phyloP scores from a whole-genome alignment of 2,888 invertebrate species.

The Tenthredo distinguenda region DNA sequence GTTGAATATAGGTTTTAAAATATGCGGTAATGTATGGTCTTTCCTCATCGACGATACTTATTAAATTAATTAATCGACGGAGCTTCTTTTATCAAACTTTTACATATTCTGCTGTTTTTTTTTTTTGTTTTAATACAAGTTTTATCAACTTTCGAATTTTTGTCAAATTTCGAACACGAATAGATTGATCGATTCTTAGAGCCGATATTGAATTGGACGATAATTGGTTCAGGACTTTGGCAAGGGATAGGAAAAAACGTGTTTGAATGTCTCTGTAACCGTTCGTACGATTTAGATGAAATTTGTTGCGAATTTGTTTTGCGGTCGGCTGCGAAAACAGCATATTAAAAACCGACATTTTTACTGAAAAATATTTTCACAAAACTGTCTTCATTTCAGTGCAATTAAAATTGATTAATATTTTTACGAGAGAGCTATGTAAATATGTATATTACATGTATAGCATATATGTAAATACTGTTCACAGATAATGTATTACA shows the following conservation, averaged over 20 bases:
- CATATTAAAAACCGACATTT: no score
- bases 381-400: background rate
- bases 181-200: background rate
- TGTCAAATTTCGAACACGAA: background rate
- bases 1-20: background rate
- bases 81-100: background rate
- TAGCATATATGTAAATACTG: background rate
- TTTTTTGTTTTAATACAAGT: background rate
- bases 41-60: background rate
- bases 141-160: background rate
- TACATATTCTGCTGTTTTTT: background rate
- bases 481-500: background rate
- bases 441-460: background rate
- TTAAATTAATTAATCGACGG: background rate
- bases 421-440: no score
- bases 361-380: background rate
- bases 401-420: background rate
- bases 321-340: no score
- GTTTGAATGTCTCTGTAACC: no score
- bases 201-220: background rate
- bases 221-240: background rate
- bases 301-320: no score
- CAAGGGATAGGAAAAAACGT: background rate
- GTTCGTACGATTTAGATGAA: no score
- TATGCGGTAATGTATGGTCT: background rate